Evolutionary conservation across 2,888 invertebrate genomes (phyloP), one percentile per base, ranked within the genome.

Genomic region (Idaea straminata): DNA sequence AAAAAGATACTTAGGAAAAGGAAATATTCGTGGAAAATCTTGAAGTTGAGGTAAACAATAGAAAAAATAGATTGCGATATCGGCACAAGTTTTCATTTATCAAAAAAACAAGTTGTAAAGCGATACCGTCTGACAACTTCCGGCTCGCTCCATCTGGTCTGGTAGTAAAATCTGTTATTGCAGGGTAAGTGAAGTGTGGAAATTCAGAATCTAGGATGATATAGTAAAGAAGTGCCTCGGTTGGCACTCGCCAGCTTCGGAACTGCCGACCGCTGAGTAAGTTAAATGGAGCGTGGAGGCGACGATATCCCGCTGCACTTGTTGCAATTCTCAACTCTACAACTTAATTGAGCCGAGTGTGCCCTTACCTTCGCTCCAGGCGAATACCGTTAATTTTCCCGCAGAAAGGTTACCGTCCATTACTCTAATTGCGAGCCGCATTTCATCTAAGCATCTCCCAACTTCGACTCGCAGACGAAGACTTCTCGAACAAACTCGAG

Each of bases 371-470:
- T 84, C 78, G 80, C 83, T 87, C 88, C 87, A 88, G 87, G 86
- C 83, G 86, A 85, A 89, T 85, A 77, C 84, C 88, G 85, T 87
- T 88, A 91, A 91, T 91, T 89, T 86, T 79, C 76, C 82, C 78
- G 47, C 75, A 73, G 81, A 81, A 83, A 87, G 88, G 89, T 88
- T 88, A 84, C 86, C 78, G 84, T 90, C 90, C 91, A 92, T 92
- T 92, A 91, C 86, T 85, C 84, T 92, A 92, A 92, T 92, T 92
- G 91, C 91, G 81, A 88, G 84, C 87, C 88, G 87, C 87, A 88
- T 89, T 91, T 89, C 90, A 87, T 88, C 88, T 87, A 86, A 89
- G 86, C 87, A 87, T 88, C 88, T 84, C 83, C 81, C 83, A 90
- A 92, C 84, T 90, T 89, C 82, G 81, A 80, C 81, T 79, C 83